Conservation (phyloP, 1,140 invertebrate genomes). For the Neodiprion virginianus region DNA sequence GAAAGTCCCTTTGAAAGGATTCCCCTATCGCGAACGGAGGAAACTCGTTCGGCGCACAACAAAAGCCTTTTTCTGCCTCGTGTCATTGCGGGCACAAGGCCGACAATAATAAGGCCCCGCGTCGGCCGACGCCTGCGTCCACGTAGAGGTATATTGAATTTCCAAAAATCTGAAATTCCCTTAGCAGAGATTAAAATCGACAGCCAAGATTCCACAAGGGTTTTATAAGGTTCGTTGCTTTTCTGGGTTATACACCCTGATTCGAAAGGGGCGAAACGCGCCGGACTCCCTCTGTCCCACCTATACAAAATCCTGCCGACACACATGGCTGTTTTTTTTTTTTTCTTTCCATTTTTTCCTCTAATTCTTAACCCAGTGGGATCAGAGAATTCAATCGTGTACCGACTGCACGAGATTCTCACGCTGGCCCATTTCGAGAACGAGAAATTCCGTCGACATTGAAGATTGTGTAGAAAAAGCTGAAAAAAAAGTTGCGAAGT, state of each 20-base stretch:
- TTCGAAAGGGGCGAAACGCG: not conserved
- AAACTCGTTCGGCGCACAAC: constrained; percentile 6
- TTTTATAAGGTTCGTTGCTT: constrained; percentile 34
- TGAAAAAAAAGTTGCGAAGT: too few relatives aligned
- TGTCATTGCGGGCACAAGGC: constrained; percentile 29
- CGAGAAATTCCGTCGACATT: too few relatives aligned
- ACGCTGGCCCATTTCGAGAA: not conserved
- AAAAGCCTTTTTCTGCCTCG: constrained; percentile 35
- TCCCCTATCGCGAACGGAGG: not conserved
- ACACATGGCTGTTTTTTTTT: not conserved
- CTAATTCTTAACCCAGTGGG: not conserved
- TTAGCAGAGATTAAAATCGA: not conserved
- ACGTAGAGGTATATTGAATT: constrained; percentile 39
- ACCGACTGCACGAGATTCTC: too few relatives aligned
- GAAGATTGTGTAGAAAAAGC: too few relatives aligned
- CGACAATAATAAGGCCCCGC: constrained; percentile 26
- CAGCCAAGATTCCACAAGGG: constrained; percentile 10
- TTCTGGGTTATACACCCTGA: constrained; percentile 11
- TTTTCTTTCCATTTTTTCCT: not conserved
- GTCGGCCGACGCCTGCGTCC: constrained; percentile 21
- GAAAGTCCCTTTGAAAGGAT: not conserved
- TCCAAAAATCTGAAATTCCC: constrained; percentile 40
- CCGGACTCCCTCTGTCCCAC: not conserved
- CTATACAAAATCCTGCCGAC: not conserved
- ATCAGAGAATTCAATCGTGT: not conserved